These are phyloP conservation scores for Bombus sibiricus DNA, from an alignment of 1,140 invertebrate genomes.

Conservation along the genomic window DNA sequence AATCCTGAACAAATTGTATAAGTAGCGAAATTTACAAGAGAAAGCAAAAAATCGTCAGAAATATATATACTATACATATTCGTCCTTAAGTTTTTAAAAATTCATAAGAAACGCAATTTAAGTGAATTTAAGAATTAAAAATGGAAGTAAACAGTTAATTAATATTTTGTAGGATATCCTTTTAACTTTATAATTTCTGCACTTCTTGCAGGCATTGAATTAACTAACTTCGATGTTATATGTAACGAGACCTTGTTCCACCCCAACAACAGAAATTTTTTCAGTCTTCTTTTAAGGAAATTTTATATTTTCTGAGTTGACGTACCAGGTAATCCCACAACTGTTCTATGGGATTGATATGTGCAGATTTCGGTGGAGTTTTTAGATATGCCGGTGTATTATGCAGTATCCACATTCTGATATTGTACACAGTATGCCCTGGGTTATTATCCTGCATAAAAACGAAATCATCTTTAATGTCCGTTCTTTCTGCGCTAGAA, in stretches of 20 bases:
- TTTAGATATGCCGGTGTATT: background rate
- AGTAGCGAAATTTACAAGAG: background rate
- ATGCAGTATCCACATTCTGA: background rate
- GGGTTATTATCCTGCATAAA: background rate
- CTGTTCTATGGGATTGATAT: background rate
- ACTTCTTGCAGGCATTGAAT: too few species aligned
- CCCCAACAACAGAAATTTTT: too few species aligned
- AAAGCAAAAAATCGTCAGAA: background rate
- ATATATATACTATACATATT: background rate
- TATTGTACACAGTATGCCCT: background rate
- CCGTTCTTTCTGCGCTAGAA: background rate
- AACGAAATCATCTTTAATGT: constrained; percentile 21
- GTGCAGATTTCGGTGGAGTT: too few species aligned
- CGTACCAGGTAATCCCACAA: background rate
- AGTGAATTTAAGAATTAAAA: too few species aligned
- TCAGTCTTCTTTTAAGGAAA: too few species aligned
- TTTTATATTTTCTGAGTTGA: background rate
- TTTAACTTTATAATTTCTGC: too few species aligned
- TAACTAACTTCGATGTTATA: too few species aligned
- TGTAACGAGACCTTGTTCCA: too few species aligned
- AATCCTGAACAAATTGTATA: too few species aligned
- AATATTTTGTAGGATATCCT: too few species aligned
- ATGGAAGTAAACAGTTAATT: too few species aligned
- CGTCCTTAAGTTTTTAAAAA: background rate
- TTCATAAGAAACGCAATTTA: background rate